Conservation (phyloP, 2,888 invertebrate genomes). For the Himalopsyche anomala region DNA sequence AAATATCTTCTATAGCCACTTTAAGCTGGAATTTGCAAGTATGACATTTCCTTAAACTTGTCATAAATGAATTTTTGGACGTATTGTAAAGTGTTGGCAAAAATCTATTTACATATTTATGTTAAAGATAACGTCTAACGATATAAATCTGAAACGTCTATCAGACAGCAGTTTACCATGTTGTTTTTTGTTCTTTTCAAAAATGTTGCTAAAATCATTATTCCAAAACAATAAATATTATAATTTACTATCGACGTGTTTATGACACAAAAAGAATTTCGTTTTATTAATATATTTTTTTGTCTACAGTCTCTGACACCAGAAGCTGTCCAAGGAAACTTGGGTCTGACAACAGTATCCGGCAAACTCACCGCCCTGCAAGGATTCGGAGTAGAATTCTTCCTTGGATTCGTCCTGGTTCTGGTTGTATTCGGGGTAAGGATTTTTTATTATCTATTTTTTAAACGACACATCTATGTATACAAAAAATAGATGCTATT, state of each 20-base stretch:
- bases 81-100: no score
- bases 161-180: no score
- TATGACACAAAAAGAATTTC: not conserved
- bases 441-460: constrained; percentile 57
- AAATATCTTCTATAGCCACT: no score
- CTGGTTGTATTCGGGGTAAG: constrained; percentile 92
- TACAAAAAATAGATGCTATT: not conserved
- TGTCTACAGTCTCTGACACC: constrained; percentile 81
- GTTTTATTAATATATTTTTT: not conserved
- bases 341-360: constrained; percentile 84
- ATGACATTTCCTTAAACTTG: no score
- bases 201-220: not conserved
- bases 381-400: constrained; percentile 93
- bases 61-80: no score
- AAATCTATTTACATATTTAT: no score
- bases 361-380: constrained; percentile 82
- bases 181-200: not conserved
- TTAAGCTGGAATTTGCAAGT: no score
- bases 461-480: no score
- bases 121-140: no score
- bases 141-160: no score
- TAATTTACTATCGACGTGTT: not conserved
- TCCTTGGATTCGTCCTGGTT: constrained; percentile 92
- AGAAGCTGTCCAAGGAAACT: constrained; percentile 76
- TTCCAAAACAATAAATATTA: no score